Evolutionary conservation across 2,797 vertebrate genomes (phyloP).

Genomic region (Borostomias antarcticus): DNA sequence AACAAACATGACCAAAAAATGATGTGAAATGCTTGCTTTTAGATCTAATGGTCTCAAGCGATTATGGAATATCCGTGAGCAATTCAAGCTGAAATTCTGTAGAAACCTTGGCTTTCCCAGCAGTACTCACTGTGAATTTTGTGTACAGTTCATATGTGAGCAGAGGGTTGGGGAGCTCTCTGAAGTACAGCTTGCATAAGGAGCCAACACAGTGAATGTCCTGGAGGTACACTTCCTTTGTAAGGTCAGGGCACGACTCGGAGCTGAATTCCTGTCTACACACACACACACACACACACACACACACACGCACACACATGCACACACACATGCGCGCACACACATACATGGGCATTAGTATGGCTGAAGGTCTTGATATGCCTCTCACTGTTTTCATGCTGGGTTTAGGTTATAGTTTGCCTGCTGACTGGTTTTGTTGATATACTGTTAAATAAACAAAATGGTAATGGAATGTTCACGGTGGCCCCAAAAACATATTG

Average conservation of each 20-base stretch:
- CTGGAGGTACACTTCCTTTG: conserved; percentile 97
- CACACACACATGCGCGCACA: conserved; percentile 25
- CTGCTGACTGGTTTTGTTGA: neutral
- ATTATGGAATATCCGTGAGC: neutral
- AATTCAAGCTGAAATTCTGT: neutral
- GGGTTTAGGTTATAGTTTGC: neutral
- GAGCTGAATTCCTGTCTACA: conserved; percentile 95
- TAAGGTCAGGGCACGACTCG: conserved; percentile 94
- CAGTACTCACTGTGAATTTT: conserved; percentile 72
- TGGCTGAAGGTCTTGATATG: neutral
- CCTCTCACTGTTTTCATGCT: conserved; percentile 6
- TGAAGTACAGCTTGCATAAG: conserved; percentile 97
- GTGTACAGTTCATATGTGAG: conserved; percentile 91
- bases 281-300: conserved; percentile 24
- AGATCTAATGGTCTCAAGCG: neutral
- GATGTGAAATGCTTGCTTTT: neutral
- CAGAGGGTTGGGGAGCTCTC: conserved; percentile 95
- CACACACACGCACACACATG: conserved; percentile 50
- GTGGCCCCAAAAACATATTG: no score
- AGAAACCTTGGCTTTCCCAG: neutral
- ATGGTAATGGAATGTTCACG: neutral
- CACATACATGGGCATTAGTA: conserved; percentile 10
- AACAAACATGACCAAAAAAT: neutral
- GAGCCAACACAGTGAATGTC: conserved; percentile 99
- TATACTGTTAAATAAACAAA: neutral